Conservation (phyloP, 1,140 invertebrate species). For the Macrobrachium nipponense region DNA sequence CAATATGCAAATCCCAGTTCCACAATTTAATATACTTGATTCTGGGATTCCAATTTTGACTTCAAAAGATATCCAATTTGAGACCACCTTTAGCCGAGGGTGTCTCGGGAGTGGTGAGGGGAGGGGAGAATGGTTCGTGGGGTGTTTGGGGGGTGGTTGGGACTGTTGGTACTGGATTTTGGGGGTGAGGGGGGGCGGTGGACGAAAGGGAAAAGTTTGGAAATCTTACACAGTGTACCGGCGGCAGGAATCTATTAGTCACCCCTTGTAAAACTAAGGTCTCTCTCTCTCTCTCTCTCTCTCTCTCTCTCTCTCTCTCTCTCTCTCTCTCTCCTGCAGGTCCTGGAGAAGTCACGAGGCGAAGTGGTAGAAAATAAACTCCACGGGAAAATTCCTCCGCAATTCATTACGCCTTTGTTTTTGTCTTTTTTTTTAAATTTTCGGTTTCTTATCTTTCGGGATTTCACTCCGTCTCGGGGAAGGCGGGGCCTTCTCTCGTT, state of each 20-base stretch:
- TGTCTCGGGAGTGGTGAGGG: not conserved
- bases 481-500: not conserved
- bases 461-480: not conserved
- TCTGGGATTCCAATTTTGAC: slow-evolving; percentile 60
- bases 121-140: not conserved
- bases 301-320: not conserved
- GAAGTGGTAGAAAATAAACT: not conserved
- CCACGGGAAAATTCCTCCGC: too few species aligned
- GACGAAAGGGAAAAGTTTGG: slow-evolving; percentile 12
- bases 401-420: too few species aligned
- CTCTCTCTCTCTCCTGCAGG: not conserved
- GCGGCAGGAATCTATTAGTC: slow-evolving; percentile 2
- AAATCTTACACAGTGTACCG: slow-evolving; percentile 17
- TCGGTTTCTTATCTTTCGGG: not conserved
- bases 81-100: slow-evolving; percentile 12
- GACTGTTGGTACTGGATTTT: too few species aligned
- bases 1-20: slow-evolving; percentile 56
- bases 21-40: slow-evolving; percentile 60
- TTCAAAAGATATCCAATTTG: slow-evolving; percentile 62
- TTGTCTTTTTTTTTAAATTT: too few species aligned
- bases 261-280: not conserved
- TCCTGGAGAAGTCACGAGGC: not conserved
- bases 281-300: not conserved
- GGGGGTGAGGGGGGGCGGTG: not conserved
- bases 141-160: not conserved